Conservation (phyloP, 2,113 vertebrate species). For the Pionites leucogaster region DNA sequence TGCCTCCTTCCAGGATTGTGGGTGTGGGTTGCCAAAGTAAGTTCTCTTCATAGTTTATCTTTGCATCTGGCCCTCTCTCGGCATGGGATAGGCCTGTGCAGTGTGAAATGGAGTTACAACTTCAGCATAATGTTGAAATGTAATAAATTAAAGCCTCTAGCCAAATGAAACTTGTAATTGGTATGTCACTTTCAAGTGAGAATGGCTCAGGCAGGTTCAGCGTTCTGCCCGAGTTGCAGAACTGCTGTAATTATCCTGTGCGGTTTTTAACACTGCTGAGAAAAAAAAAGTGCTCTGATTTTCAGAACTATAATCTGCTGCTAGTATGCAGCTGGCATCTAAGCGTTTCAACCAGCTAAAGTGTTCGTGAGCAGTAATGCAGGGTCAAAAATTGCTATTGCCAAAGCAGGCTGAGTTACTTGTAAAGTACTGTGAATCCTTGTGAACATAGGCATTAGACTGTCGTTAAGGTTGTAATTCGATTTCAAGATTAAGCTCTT, state of each 20-base stretch:
- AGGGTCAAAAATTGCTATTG: not conserved
- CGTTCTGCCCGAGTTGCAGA: not conserved
- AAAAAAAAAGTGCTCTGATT: not conserved
- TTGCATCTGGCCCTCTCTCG: constrained; percentile 2
- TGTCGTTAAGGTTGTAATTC: not conserved
- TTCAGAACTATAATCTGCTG: not conserved
- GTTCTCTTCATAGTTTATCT: not conserved
- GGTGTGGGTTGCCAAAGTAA: not conserved
- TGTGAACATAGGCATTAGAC: not conserved
- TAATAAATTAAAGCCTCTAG: not conserved
- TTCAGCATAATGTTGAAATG: constrained; percentile 15
- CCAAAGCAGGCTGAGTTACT: not conserved
- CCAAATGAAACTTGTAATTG: constrained; percentile 9
- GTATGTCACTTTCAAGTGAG: not conserved
- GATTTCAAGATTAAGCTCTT: not conserved
- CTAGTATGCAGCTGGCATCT: not conserved
- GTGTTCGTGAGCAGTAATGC: not conserved
- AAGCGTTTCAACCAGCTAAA: not conserved
- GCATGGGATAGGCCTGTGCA: not conserved
- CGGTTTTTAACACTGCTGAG: constrained; percentile 1
- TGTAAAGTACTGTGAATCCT: not conserved
- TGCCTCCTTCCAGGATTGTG: not conserved
- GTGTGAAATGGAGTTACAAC: not conserved
- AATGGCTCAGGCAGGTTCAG: constrained; percentile 12
- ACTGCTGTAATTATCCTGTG: not conserved